Conservation (phyloP, 2,888 invertebrate genomes). For the Balanococcus diminutus region DNA sequence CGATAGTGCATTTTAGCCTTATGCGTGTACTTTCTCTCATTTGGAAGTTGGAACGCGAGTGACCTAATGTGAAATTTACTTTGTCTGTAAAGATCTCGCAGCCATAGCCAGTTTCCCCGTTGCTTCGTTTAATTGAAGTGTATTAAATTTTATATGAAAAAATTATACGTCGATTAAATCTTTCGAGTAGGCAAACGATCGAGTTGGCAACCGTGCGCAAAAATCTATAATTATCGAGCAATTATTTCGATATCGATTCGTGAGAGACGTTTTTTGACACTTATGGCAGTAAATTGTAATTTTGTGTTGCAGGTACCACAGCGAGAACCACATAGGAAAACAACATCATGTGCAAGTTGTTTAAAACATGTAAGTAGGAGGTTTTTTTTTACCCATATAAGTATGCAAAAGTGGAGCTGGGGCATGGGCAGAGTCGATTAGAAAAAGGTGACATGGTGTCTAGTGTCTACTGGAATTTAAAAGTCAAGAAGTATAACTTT, state of each 20-base stretch:
- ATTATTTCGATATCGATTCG: not conserved
- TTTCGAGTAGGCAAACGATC: no score
- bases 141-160: no score
- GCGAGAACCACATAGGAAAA: conserved; percentile 46
- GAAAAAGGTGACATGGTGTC: not conserved
- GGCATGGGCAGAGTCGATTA: not conserved
- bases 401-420: not conserved
- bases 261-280: not conserved
- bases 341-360: conserved; percentile 55
- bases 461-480: no score
- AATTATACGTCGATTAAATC: no score
- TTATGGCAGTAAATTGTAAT: not conserved
- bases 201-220: not conserved
- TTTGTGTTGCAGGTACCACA: conserved; percentile 38
- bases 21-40: not conserved
- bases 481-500: no score
- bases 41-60: not conserved
- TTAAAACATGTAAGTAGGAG: conserved; percentile 54
- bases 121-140: no score
- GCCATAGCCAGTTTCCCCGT: no score
- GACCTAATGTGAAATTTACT: not conserved
- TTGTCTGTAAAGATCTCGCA: no score
- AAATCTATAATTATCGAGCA: not conserved
- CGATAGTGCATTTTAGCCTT: not conserved
- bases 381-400: no score